A percentile compares a stretch with the other conserved stretches of the same genome.
Evolutionary conservation across 1,140 invertebrate species (phyloP).

Genomic region (Euborellia annulipes): DNA sequence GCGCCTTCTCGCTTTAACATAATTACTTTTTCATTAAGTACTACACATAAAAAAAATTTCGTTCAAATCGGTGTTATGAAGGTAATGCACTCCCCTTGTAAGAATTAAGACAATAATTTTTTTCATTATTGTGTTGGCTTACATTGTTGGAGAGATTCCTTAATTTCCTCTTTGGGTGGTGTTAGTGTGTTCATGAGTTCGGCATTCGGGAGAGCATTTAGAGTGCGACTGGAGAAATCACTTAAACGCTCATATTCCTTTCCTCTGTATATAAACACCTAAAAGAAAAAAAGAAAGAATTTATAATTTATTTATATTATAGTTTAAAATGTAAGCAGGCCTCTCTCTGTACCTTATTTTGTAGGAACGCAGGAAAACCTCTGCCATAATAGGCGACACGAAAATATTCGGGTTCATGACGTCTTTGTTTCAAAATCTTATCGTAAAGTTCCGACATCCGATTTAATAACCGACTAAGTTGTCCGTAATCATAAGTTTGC

Average conservation of each 20-base stretch:
- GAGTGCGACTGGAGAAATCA: constrained; percentile 71
- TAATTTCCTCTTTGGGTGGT: constrained; percentile 62
- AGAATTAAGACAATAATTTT: no score
- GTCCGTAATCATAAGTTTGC: constrained; percentile 69
- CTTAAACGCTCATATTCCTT: constrained; percentile 79
- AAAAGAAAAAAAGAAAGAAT: constrained; percentile 14
- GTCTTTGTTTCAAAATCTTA: constrained; percentile 61
- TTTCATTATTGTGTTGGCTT: constrained; percentile 26
- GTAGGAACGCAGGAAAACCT: constrained; percentile 77
- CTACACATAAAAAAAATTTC: no score
- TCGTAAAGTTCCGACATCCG: constrained; percentile 72
- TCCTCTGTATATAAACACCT: constrained; percentile 81
- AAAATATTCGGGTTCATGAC: constrained; percentile 83
- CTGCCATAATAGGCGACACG: constrained; percentile 80
- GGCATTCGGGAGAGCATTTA: constrained; percentile 78
- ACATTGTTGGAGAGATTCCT: constrained; percentile 64
- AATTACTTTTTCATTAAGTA: no score
- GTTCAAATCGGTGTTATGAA: no score
- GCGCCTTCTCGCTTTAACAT: no score
- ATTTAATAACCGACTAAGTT: constrained; percentile 57
- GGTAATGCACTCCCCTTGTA: no score
- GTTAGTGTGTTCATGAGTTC: constrained; percentile 71
- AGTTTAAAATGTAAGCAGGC: constrained; percentile 4
- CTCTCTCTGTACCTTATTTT: constrained; percentile 62
- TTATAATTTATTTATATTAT: no score